Conservation (phyloP, 2,113 vertebrate genomes). For the Hyperoodon ampullatus region DNA sequence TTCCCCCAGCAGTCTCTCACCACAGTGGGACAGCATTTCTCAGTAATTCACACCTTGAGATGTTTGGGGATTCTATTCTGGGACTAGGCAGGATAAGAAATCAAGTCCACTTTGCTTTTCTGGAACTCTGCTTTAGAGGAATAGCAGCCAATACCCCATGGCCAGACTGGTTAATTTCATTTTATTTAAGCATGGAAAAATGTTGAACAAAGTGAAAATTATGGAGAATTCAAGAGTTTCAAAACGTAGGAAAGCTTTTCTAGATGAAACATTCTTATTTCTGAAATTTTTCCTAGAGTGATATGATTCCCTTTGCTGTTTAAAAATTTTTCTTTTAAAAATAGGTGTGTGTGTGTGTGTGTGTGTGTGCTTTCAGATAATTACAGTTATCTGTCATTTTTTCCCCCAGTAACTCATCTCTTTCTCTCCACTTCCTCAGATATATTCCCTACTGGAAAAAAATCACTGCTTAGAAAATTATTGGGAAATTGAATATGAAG, state of each 20-base stretch:
- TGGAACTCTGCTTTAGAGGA: neutral
- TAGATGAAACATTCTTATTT: neutral
- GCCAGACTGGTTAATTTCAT: neutral
- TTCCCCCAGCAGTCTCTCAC: neutral
- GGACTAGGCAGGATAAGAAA: neutral
- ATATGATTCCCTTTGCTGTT: neutral
- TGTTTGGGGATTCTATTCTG: neutral
- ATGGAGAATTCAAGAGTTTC: neutral
- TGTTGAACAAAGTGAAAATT: neutral
- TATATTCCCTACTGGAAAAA: neutral
- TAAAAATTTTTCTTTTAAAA: constrained; percentile 33
- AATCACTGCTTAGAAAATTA: neutral
- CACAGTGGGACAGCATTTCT: neutral
- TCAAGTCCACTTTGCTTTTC: constrained; percentile 8
- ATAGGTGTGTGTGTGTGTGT: neutral
- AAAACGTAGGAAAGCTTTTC: neutral
- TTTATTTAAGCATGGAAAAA: neutral
- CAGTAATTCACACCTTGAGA: neutral
- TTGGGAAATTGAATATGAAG: neutral
- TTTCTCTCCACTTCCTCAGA: neutral
- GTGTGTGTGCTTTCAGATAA: neutral
- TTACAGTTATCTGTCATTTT: neutral
- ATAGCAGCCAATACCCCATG: neutral
- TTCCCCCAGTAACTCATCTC: neutral
- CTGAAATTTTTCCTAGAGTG: neutral